Conservation (phyloP, 2,888 invertebrate species). For the Gasteruption jaculator region DNA sequence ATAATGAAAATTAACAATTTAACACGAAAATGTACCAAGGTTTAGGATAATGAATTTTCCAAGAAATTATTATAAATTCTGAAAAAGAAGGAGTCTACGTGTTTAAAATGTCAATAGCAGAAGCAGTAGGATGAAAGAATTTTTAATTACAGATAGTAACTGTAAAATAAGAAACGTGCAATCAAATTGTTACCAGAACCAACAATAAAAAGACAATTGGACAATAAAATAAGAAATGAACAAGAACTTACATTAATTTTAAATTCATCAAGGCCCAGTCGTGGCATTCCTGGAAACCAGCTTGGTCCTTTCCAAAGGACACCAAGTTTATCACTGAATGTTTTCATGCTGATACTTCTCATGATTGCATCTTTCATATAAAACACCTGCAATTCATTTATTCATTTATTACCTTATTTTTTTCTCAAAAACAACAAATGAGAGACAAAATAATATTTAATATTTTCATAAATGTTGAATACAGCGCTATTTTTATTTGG, state of each 20-base stretch:
- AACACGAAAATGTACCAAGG: too few species aligned
- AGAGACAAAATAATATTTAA: too few species aligned
- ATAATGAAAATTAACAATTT: too few species aligned
- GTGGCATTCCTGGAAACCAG: conserved; percentile 76
- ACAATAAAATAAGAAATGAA: not conserved
- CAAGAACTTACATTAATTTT: conserved; percentile 68
- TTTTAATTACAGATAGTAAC: too few species aligned
- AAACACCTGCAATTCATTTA: conserved; percentile 59
- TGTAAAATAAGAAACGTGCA: too few species aligned
- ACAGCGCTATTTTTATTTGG: too few species aligned
- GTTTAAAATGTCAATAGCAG: not conserved
- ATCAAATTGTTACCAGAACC: too few species aligned
- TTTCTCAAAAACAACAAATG: conserved; percentile 6
- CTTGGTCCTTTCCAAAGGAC: conserved; percentile 82
- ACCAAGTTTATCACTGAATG: conserved; percentile 62
- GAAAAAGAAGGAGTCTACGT: not conserved
- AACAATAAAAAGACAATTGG: too few species aligned
- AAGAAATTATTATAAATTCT: too few species aligned
- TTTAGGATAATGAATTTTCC: too few species aligned
- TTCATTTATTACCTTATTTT: conserved; percentile 4
- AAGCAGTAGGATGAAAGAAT: not conserved
- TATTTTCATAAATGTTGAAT: too few species aligned
- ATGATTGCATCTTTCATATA: conserved; percentile 67
- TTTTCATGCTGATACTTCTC: conserved; percentile 59
- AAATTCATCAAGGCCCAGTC: conserved; percentile 71